These are phyloP conservation scores for Ctenodactylus gundi DNA, from an alignment of 2,113 vertebrate species.

Conservation along the genomic window DNA sequence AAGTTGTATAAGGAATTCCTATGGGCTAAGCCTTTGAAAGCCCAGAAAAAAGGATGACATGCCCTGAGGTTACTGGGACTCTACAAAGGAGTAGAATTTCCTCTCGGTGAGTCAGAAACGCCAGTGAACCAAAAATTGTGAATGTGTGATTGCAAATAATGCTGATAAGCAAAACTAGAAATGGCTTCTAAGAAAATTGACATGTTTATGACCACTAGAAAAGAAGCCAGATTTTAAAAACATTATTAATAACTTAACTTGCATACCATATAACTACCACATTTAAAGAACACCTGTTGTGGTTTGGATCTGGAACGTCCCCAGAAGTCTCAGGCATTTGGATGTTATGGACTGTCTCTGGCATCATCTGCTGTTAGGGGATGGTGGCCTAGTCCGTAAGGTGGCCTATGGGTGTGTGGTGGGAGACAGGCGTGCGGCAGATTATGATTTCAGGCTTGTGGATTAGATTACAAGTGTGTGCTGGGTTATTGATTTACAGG, in stretches of 20 bases:
- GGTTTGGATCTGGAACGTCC: too few relatives aligned
- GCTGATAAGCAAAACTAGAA: not conserved
- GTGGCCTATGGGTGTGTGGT: too few relatives aligned
- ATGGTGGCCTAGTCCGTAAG: too few relatives aligned
- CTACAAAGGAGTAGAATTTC: not conserved
- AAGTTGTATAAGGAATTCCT: not conserved
- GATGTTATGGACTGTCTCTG: too few relatives aligned
- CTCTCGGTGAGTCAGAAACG: not conserved
- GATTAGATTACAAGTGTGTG: too few relatives aligned
- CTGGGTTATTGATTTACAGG: too few relatives aligned
- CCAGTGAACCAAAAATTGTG: conserved; percentile 3
- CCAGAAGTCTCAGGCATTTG: too few relatives aligned
- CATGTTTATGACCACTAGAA: not conserved
- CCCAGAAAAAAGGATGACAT: not conserved
- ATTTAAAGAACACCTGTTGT: too few relatives aligned
- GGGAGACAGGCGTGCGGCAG: too few relatives aligned
- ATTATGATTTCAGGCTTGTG: too few relatives aligned
- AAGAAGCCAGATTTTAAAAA: not conserved
- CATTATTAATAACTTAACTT: not conserved
- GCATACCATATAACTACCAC: not conserved
- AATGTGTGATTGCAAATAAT: not conserved
- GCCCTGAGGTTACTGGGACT: not conserved
- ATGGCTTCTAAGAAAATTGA: not conserved
- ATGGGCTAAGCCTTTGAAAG: not conserved
- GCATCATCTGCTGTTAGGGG: too few relatives aligned